phyloP scores from a whole-genome alignment of 1,140 invertebrate genomes.

The Pteromalus puparum region DNA sequence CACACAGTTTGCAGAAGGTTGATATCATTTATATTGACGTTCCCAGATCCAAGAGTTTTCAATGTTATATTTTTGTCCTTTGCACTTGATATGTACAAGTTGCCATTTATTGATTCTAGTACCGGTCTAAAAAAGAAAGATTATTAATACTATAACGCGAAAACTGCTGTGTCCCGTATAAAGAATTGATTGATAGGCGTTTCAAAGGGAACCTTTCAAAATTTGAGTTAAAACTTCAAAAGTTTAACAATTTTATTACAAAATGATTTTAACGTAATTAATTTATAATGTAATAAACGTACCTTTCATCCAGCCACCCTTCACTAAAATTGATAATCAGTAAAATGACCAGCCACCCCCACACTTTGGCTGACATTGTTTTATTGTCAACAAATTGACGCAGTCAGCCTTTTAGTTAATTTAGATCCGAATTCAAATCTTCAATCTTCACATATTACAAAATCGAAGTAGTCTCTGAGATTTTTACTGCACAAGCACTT shows the following conservation, averaged over 20 bases:
- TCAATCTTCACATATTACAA: background rate
- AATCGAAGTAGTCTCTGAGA: background rate
- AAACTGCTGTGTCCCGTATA: too few relatives aligned
- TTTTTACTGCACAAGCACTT: background rate
- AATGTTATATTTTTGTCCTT: conserved; percentile 81
- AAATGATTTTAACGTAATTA: background rate
- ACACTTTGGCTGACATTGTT: conserved; percentile 12
- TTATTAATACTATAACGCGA: background rate
- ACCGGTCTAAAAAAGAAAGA: conserved; percentile 74
- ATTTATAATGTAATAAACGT: background rate
- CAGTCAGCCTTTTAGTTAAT: background rate
- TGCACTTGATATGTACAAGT: conserved; percentile 80
- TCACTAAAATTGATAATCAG: background rate
- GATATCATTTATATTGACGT: conserved; percentile 78
- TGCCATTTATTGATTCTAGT: conserved; percentile 79
- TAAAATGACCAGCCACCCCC: conserved; percentile 5
- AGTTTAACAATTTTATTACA: background rate
- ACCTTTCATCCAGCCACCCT: conserved; percentile 45
- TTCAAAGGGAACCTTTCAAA: background rate
- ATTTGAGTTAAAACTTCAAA: background rate
- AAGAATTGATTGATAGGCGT: background rate
- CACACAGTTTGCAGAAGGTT: conserved; percentile 75
- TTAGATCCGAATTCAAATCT: background rate
- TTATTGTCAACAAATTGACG: background rate
- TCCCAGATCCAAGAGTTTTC: conserved; percentile 77